These are phyloP conservation scores for Bombus turneri DNA, from an alignment of 1,140 invertebrate genomes.

Conservation along the genomic window DNA sequence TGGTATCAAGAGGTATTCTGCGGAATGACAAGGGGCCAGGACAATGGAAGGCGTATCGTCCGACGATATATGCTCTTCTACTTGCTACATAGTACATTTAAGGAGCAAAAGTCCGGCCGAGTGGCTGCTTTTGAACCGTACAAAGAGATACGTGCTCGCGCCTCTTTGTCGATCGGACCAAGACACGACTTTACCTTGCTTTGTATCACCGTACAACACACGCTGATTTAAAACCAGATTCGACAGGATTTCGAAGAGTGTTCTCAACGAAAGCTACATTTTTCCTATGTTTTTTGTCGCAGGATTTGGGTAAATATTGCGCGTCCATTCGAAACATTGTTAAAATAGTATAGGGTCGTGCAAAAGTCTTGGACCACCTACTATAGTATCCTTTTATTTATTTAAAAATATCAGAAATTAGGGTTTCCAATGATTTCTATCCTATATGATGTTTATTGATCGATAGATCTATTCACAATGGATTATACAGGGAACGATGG, in stretches of 20 bases:
- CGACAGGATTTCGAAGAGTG: not conserved
- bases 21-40: slow-evolving; percentile 58
- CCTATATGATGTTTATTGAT: no score
- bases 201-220: not conserved
- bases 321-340: not conserved
- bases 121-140: slow-evolving; percentile 60
- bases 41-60: slow-evolving; percentile 57
- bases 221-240: slow-evolving; percentile 4
- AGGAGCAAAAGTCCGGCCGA: slow-evolving; percentile 36
- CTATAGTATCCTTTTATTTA: no score
- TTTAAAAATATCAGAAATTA: no score
- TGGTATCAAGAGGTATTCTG: slow-evolving; percentile 70
- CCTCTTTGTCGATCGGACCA: not conserved
- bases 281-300: not conserved
- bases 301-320: not conserved
- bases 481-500: no score
- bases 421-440: no score
- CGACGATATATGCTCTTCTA: slow-evolving; percentile 34
- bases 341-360: not conserved
- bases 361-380: no score
- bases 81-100: slow-evolving; percentile 44
- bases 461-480: no score
- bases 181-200: not conserved
- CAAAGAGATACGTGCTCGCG: slow-evolving; percentile 19
- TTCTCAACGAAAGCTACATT: not conserved